Evolutionary conservation across 2,888 invertebrate genomes (phyloP).

Genomic region (Nomada goodeniana): DNA sequence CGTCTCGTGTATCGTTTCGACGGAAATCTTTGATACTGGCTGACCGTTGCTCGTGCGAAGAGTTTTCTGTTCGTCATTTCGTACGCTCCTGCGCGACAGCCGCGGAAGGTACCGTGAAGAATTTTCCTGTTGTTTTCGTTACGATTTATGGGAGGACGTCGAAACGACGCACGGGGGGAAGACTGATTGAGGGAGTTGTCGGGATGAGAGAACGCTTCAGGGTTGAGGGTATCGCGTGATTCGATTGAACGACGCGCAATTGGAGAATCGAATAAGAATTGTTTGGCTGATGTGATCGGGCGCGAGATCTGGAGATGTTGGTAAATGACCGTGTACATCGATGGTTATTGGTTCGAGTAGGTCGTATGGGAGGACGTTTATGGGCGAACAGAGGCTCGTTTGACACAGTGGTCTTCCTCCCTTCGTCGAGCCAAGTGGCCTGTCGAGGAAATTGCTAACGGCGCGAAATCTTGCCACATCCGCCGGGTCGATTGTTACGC

Average conservation of each 20-base stretch:
- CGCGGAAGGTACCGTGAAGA: no score
- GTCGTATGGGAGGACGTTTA: conserved; percentile 13
- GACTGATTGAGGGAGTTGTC: no score
- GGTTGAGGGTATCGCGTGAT: neutral
- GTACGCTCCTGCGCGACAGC: no score
- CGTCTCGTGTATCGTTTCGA: no score
- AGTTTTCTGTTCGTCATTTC: no score
- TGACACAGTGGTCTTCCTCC: neutral
- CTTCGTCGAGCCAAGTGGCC: neutral
- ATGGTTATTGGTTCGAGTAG: conserved; percentile 46
- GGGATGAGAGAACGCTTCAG: no score
- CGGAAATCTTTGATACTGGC: no score
- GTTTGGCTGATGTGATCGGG: conserved; percentile 7
- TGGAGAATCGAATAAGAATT: neutral
- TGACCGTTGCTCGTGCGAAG: no score
- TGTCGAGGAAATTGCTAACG: conserved; percentile 5
- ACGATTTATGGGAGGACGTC: no score
- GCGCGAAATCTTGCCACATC: neutral
- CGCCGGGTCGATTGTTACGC: neutral
- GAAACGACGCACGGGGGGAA: no score
- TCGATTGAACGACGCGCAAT: neutral
- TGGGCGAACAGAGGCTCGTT: conserved; percentile 27
- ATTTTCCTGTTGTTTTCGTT: no score
- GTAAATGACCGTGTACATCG: conserved; percentile 19
- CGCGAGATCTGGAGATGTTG: conserved; percentile 25